phyloP scores from a whole-genome alignment of 2,113 vertebrate species.

The Marcusenius ussheri region DNA sequence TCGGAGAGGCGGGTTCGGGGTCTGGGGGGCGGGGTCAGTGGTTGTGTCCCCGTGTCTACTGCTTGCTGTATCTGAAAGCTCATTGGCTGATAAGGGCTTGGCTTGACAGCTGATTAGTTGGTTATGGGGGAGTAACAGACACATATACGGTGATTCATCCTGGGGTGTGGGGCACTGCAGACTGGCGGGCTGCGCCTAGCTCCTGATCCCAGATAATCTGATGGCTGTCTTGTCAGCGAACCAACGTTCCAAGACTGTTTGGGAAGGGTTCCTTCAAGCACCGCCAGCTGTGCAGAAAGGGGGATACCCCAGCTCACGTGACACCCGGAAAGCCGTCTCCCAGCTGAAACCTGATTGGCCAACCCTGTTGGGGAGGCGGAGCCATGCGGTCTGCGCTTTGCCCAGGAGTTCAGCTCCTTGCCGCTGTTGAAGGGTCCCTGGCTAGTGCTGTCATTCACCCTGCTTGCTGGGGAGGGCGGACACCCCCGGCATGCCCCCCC shows the following conservation, averaged over 20 bases:
- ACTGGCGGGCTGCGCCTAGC: neutral
- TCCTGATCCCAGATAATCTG: neutral
- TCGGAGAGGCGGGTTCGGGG: neutral
- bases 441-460: neutral
- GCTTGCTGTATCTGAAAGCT: neutral
- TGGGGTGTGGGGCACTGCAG: neutral
- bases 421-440: neutral
- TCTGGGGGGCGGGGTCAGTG: neutral
- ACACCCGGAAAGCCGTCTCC: neutral
- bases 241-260: neutral
- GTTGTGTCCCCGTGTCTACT: neutral
- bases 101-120: neutral
- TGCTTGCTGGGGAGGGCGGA: neutral
- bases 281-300: neutral
- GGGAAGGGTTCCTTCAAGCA: neutral
- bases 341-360: neutral
- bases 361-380: too few species aligned
- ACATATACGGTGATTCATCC: neutral
- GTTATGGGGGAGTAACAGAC: neutral
- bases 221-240: neutral
- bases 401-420: neutral
- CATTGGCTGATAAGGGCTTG: neutral
- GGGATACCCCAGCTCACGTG: neutral
- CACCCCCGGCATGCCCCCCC: neutral
- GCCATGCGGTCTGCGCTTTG: neutral